Evolutionary conservation across 1,140 invertebrate genomes (phyloP).

Genomic region (Apis laboriosa): DNA sequence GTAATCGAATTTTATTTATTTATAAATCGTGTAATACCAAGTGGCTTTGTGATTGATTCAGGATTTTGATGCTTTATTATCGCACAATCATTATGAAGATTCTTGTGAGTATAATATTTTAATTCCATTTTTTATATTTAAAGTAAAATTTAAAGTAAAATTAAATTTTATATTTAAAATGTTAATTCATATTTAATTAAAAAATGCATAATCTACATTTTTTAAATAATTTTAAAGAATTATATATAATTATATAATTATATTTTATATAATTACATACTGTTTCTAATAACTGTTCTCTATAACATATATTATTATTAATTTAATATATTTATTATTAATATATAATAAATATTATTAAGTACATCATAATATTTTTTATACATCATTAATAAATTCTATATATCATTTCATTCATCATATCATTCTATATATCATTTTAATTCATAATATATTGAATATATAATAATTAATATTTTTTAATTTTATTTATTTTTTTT

Average conservation of each 20-base stretch:
- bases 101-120: slow-evolving; percentile 50
- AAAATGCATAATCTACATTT: too few species aligned
- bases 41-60: neutral
- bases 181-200: too few species aligned
- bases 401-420: neutral
- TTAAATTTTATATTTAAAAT: too few species aligned
- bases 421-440: too few species aligned
- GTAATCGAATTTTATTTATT: neutral
- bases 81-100: slow-evolving; percentile 50
- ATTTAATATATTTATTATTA: too few species aligned
- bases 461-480: neutral
- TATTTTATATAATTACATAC: too few species aligned
- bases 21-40: neutral
- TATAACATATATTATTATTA: too few species aligned
- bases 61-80: slow-evolving; percentile 1
- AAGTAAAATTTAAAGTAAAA: neutral
- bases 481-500: neutral
- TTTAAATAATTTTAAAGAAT: too few species aligned
- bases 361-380: neutral
- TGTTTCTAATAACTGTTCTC: too few species aligned
- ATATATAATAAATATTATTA: neutral
- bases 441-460: neutral
- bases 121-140: neutral
- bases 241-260: too few species aligned
- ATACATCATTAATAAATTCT: neutral